These are phyloP conservation scores for Notarius quadriscutis DNA, from an alignment of 2,113 vertebrate genomes.

Conservation along the genomic window DNA sequence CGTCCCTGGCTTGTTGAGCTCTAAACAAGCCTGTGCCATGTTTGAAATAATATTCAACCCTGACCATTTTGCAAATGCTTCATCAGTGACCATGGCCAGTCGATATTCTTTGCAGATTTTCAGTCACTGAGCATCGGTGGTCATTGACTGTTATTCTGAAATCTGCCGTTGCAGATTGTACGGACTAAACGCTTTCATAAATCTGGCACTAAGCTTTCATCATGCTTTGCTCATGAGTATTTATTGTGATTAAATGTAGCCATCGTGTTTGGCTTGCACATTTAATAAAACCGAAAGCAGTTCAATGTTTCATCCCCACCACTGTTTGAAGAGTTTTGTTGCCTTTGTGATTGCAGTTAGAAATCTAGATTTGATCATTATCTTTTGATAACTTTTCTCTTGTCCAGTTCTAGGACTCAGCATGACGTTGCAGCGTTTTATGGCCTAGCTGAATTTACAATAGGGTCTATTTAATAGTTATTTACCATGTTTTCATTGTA, in stretches of 20 bases:
- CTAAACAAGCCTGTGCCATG: not conserved
- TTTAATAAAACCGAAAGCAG: not conserved
- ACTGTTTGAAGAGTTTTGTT: slow-evolving; percentile 31
- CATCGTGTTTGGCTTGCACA: slow-evolving; percentile 27
- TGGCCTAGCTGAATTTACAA: slow-evolving; percentile 29
- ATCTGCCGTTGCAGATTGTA: slow-evolving; percentile 8
- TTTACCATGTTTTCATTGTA: slow-evolving; percentile 39
- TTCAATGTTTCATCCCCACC: not conserved
- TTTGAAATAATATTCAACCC: not conserved
- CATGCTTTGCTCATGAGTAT: slow-evolving; percentile 22
- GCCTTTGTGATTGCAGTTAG: slow-evolving; percentile 23
- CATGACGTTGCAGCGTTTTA: slow-evolving; percentile 44
- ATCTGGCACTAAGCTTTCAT: slow-evolving; percentile 5
- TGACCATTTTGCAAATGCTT: not conserved
- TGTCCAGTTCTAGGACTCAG: slow-evolving; percentile 37
- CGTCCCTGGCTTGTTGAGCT: not conserved
- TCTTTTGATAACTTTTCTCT: slow-evolving; percentile 17
- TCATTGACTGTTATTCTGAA: not conserved
- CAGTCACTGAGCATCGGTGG: not conserved
- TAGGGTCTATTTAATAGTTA: slow-evolving; percentile 44
- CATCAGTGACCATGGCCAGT: not conserved
- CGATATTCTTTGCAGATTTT: not conserved
- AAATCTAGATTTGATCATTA: slow-evolving; percentile 33
- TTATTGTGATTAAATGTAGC: slow-evolving; percentile 31
- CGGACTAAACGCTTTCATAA: slow-evolving; percentile 22